phyloP scores from a whole-genome alignment of 1,140 invertebrate genomes.

The Cherax destructor region DNA sequence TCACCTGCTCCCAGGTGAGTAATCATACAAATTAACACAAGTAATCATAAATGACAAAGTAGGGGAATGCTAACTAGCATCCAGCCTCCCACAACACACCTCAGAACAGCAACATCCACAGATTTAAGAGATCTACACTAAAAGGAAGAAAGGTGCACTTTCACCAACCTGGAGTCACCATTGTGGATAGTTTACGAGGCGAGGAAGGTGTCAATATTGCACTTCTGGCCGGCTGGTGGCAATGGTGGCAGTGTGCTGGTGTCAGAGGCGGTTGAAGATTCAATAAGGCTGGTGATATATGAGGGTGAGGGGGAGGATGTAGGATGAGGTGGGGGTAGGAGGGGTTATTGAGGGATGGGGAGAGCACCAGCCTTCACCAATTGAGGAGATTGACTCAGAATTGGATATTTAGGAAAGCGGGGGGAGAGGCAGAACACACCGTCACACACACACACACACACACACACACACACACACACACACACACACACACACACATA shows the following conservation, averaged over 20 bases:
- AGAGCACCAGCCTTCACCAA: background rate
- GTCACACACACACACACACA: background rate
- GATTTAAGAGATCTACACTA: too few species aligned
- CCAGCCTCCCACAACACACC: too few species aligned
- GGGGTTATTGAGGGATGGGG: background rate
- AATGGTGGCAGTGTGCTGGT: background rate
- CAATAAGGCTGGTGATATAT: constrained; percentile 44
- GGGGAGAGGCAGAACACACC: background rate
- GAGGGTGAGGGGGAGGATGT: background rate
- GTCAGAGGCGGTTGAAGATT: background rate
- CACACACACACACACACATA: background rate
- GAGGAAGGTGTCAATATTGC: too few species aligned
- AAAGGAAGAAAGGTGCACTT: too few species aligned
- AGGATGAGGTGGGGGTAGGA: background rate
- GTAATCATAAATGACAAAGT: too few species aligned
- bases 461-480: background rate
- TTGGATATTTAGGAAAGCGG: constrained; percentile 45
- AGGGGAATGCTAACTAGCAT: too few species aligned
- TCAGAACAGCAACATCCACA: too few species aligned
- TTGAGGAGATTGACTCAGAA: constrained; percentile 52
- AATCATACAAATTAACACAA: too few species aligned
- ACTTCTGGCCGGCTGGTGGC: background rate
- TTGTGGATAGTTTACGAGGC: too few species aligned
- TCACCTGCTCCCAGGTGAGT: too few species aligned
- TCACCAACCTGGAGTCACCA: too few species aligned